These are phyloP conservation scores for Andrena flavipes DNA, from an alignment of 2,888 invertebrate species.

Conservation along the genomic window DNA sequence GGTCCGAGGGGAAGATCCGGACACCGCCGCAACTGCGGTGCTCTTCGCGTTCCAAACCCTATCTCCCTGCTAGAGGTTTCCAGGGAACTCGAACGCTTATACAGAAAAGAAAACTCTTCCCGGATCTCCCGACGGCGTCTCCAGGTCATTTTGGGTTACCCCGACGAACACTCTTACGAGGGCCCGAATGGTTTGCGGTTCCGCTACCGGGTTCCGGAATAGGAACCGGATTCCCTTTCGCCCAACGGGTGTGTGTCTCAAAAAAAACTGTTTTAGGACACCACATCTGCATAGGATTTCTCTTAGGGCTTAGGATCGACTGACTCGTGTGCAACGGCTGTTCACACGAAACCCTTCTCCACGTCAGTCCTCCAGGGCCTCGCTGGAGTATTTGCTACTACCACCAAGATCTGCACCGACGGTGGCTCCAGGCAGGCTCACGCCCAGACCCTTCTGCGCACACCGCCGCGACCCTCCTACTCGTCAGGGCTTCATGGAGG, in stretches of 20 bases:
- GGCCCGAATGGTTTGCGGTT: no score
- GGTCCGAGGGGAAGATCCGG: no score
- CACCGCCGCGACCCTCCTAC: slow-evolving; percentile 85
- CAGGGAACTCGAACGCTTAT: no score
- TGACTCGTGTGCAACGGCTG: slow-evolving; percentile 87
- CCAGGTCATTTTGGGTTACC: no score
- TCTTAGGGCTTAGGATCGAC: slow-evolving; percentile 87
- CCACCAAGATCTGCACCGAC: slow-evolving; percentile 85
- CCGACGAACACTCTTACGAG: no score
- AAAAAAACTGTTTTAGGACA: no score
- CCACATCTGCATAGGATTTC: slow-evolving; percentile 17
- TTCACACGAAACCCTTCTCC: slow-evolving; percentile 88
- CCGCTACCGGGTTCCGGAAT: background rate
- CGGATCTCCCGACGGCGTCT: no score
- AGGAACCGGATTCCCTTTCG: no score
- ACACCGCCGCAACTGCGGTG: no score
- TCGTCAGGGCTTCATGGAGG: slow-evolving; percentile 86
- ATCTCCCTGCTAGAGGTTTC: no score
- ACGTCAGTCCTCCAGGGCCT: slow-evolving; percentile 88
- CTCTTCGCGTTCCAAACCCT: no score
- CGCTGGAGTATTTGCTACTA: slow-evolving; percentile 88
- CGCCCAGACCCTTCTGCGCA: slow-evolving; percentile 78
- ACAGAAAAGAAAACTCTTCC: no score
- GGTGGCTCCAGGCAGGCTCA: slow-evolving; percentile 78
- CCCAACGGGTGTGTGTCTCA: background rate